A percentile compares a stretch with the other conserved stretches of the same genome.
Conservation (phyloP, 2,797 vertebrate species). For the Sitta carolinensis region DNA sequence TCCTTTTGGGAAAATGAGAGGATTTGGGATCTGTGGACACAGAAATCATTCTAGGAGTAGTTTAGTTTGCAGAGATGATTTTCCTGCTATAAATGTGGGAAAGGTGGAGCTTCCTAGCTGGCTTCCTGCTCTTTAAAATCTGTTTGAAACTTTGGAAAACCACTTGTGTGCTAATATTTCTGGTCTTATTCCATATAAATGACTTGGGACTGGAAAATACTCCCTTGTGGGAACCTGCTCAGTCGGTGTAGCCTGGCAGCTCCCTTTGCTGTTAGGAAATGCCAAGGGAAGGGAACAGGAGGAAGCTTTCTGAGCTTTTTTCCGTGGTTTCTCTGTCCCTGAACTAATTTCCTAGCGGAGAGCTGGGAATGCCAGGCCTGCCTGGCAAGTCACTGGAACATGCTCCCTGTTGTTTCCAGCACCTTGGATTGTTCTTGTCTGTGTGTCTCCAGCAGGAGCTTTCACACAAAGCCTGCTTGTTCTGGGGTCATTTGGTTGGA, state of each 20-base stretch:
- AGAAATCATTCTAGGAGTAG: background rate
- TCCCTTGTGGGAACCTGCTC: background rate
- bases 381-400: background rate
- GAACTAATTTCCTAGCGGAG: background rate
- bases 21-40: background rate
- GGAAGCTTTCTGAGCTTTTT: background rate
- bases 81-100: accelerated
- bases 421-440: background rate
- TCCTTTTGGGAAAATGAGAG: background rate
- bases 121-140: background rate
- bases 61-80: background rate
- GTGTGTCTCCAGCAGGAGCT: background rate
- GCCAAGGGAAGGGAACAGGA: background rate
- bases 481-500: background rate
- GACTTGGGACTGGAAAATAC: background rate
- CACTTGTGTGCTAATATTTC: background rate
- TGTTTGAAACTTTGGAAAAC: background rate
- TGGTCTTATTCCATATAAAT: background rate
- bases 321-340: background rate
- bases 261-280: background rate
- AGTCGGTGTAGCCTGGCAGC: background rate
- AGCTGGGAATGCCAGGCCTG: background rate
- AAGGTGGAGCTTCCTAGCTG: background rate
- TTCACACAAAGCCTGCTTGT: background rate
- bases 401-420: background rate